A percentile compares a stretch with the other conserved stretches of the same genome.
Conservation (phyloP, 2,797 vertebrate genomes). For the Podarcis siculus region DNA sequence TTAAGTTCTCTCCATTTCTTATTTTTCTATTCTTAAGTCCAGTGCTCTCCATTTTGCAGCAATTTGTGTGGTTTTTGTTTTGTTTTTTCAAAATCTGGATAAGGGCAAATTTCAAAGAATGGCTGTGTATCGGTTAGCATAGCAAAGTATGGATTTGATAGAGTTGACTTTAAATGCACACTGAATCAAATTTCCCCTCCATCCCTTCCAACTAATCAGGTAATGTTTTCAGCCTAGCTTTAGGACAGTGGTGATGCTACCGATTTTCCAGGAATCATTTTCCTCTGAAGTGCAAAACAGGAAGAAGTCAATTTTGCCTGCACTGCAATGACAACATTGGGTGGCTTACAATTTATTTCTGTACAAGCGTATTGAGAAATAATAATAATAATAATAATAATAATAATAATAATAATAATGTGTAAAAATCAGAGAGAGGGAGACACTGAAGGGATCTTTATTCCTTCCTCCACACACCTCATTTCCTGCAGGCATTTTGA, state of each 20-base stretch:
- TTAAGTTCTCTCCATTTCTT: too few relatives aligned
- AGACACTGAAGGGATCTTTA: not conserved
- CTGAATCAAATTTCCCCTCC: not conserved
- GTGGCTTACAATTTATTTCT: not conserved
- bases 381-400: not conserved
- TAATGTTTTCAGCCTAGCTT: not conserved
- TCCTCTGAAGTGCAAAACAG: not conserved
- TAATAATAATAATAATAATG: not conserved
- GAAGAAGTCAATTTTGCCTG: not conserved
- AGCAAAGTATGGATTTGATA: too few relatives aligned
- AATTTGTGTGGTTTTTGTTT: too few relatives aligned
- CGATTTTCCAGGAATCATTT: not conserved
- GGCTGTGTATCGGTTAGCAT: not conserved
- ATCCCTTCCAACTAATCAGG: too few relatives aligned
- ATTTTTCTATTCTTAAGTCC: too few relatives aligned
- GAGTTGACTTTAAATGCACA: too few relatives aligned
- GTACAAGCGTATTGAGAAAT: not conserved
- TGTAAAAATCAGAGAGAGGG: not conserved
- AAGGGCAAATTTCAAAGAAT: too few relatives aligned
- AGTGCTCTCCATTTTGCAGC: too few relatives aligned
- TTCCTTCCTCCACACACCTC: not conserved
- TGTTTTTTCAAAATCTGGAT: too few relatives aligned
- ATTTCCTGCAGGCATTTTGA: slow-evolving; percentile 12
- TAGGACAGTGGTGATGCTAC: not conserved
- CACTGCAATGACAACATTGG: not conserved